These are phyloP conservation scores for Caenorhabditis sp. DNA, from an alignment of 2,888 invertebrate genomes.

Conservation along the genomic window DNA sequence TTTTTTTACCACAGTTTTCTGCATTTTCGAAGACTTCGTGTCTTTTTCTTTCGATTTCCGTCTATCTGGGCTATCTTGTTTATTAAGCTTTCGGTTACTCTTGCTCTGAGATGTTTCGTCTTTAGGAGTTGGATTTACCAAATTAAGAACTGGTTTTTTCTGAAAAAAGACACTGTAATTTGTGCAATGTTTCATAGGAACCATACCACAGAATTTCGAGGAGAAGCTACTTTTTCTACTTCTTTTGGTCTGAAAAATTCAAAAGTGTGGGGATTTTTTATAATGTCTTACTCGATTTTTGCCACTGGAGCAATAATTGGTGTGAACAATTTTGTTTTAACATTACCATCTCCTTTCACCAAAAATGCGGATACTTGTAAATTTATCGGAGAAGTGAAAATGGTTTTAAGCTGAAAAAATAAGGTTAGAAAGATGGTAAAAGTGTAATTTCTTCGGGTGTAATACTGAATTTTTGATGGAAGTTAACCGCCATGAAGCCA, in stretches of 20 bases:
- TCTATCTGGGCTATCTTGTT: background rate
- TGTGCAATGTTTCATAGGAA: no score
- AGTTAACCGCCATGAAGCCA: no score
- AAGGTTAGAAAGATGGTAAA: no score
- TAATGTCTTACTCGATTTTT: background rate
- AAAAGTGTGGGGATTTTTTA: background rate
- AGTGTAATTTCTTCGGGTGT: no score
- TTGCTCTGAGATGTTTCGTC: background rate
- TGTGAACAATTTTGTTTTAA: background rate
- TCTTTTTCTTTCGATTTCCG: background rate
- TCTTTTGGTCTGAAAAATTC: background rate
- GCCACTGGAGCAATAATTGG: background rate
- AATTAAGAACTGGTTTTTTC: background rate
- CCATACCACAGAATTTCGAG: slow-evolving; percentile 2
- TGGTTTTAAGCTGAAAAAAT: slow-evolving; percentile 1
- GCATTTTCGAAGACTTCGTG: background rate
- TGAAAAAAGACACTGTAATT: background rate
- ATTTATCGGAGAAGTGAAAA: slow-evolving; percentile 1
- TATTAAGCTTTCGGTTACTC: background rate
- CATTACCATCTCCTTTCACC: background rate
- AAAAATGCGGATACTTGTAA: slow-evolving; percentile 1
- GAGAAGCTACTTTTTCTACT: background rate
- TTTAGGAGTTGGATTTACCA: background rate
- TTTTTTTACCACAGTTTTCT: background rate
- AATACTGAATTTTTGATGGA: no score